Evolutionary conservation across 1,140 invertebrate species (phyloP), one percentile per base, ranked within the genome.

Genomic region (Aphelenchoides avenae): DNA sequence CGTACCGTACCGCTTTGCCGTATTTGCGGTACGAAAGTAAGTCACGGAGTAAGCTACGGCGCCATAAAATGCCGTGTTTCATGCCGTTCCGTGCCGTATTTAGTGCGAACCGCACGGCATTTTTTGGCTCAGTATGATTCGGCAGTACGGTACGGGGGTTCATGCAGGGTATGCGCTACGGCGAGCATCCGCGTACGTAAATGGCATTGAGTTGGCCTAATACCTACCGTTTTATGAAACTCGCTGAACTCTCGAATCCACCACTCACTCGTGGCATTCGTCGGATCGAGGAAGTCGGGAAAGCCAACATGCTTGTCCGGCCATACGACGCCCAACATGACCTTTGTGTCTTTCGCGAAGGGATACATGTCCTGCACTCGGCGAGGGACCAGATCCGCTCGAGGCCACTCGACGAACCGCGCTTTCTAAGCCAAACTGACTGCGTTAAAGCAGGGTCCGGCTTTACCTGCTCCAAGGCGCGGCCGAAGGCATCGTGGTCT

Each of bases 211-310:
- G n/a, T n/a, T n/a, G n/a, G n/a, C n/a, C n/a, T n/a, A n/a, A n/a
- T n/a, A n/a, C n/a, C n/a, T 55, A 60, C 57, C 18, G 41, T 13
- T 5, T 61, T 22, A 27, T 48, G 57, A 40, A 42, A 66, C 47
- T 24, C 30, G 22, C 29, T 33, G 46, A 62, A 65, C 34, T 68
- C 64, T 15, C 72, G 36, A 20, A 40, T 41, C 66, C 66, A 69
- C 66, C 66, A 73, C 5, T 55, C 40, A 11, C 52, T 26, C 11
- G 68, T 61, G 0, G 50, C 50, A 4, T n/a, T 20, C 30, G 57
- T 33, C 1, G 42, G n/a, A 43, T 79, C 66, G 7, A 71, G 71
- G 48, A 75, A 79, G 52, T 79, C 78, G 3, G 75, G 74, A 43
- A 33, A 61, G 1, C 13, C 76, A 1, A 70, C 73, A 7, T 72